phyloP scores from a whole-genome alignment of 2,113 vertebrate species.

The Ovis canadensis region DNA sequence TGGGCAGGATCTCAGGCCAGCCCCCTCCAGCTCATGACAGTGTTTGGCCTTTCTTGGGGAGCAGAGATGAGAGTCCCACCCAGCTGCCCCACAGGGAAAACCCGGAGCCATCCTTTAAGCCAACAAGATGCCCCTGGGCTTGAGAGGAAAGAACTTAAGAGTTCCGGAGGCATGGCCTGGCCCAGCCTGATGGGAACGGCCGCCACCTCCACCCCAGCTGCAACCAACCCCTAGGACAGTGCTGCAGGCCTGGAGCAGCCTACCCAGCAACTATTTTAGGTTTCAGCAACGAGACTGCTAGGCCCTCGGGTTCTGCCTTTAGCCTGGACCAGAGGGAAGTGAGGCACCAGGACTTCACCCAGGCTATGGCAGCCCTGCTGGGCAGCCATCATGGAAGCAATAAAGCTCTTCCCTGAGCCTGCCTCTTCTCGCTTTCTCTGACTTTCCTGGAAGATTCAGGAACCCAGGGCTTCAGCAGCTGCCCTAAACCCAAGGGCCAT shows the following conservation, averaged over 20 bases:
- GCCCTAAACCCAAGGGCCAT: background rate
- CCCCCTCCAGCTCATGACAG: background rate
- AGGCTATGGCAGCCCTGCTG: background rate
- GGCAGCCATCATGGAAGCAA: constrained; percentile 65
- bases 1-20: background rate
- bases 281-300: background rate
- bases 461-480: background rate
- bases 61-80: background rate
- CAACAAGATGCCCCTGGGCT: background rate
- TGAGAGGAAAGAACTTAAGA: background rate
- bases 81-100: background rate
- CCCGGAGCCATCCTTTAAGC: constrained; percentile 33
- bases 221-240: background rate
- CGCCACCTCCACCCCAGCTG: background rate
- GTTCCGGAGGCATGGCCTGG: background rate
- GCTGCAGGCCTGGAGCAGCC: background rate
- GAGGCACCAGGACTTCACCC: constrained; percentile 1
- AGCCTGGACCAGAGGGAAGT: constrained; percentile 4
- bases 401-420: constrained; percentile 68
- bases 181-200: background rate
- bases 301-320: constrained; percentile 34
- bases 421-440: background rate
- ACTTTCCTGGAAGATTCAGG: background rate
- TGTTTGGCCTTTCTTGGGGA: constrained; percentile 37
- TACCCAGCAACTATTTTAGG: background rate